These are phyloP conservation scores for Phoxinus dragarum DNA, from an alignment of 2,797 vertebrate species.

Conservation along the genomic window DNA sequence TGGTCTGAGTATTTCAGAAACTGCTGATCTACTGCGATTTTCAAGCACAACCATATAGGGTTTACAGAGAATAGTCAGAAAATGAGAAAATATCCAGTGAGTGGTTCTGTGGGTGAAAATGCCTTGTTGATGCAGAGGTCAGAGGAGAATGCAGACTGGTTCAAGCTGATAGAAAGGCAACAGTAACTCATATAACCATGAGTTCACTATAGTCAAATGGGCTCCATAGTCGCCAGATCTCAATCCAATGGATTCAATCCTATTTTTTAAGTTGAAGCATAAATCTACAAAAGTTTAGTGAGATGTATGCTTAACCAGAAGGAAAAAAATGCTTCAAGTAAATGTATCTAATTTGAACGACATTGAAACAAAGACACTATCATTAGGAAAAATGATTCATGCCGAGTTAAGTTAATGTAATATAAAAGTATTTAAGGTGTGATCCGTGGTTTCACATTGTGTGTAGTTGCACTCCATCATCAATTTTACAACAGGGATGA, in stretches of 20 bases:
- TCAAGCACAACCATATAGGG: not conserved
- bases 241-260: not conserved
- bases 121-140: conserved; percentile 55
- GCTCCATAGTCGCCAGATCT: not conserved
- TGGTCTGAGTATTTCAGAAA: not conserved
- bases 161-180: conserved; percentile 30
- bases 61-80: not conserved
- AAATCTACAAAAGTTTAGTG: too few species aligned
- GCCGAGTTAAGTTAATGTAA: not conserved
- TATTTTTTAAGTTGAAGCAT: not conserved
- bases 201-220: not conserved
- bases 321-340: not conserved
- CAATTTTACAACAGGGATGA: conserved; percentile 19
- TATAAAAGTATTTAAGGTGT: not conserved
- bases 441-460: not conserved
- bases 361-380: not conserved
- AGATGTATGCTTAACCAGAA: not conserved
- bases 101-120: not conserved
- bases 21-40: not conserved
- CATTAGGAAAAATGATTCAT: not conserved
- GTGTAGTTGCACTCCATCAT: conserved; percentile 9
- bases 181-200: not conserved
- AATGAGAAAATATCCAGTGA: not conserved
- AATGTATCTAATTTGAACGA: not conserved
- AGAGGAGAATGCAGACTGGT: conserved; percentile 54